Percentiles rank a stretch among this genome's conserved stretches.
These are phyloP conservation scores for Vultur gryphus DNA, from an alignment of 2,797 vertebrate species.

Conservation along the genomic window DNA sequence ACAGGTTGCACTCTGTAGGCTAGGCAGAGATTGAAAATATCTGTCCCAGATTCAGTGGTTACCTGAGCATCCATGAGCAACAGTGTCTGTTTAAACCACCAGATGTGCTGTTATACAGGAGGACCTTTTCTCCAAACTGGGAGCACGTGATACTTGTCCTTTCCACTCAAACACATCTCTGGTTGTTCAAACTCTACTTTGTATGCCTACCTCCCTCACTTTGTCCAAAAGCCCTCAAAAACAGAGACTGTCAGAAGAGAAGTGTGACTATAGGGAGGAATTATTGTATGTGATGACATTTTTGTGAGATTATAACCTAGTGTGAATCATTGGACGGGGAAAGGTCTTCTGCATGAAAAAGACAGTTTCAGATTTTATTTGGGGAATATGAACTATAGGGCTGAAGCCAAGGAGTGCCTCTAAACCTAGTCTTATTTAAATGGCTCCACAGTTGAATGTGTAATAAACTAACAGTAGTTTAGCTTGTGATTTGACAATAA, in stretches of 20 bases:
- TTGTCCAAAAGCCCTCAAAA: background rate
- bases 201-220: background rate
- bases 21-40: background rate
- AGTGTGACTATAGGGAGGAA: background rate
- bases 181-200: background rate
- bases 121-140: background rate
- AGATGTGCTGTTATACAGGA: background rate
- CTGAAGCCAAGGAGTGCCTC: background rate
- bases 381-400: background rate
- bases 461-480: background rate
- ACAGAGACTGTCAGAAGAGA: background rate
- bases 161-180: background rate
- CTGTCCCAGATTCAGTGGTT: background rate
- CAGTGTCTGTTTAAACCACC: background rate
- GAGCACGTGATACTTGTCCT: background rate
- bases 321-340: background rate
- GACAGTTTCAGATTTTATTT: background rate
- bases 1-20: background rate
- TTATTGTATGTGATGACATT: rapidly evolving
- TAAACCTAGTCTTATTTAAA: background rate
- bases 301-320: background rate
- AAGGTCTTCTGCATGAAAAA: background rate
- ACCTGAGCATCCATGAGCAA: background rate
- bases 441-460: background rate
- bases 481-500: background rate